These are phyloP conservation scores for Leuciscus idus DNA, from an alignment of 2,113 vertebrate genomes.

Conservation along the genomic window DNA sequence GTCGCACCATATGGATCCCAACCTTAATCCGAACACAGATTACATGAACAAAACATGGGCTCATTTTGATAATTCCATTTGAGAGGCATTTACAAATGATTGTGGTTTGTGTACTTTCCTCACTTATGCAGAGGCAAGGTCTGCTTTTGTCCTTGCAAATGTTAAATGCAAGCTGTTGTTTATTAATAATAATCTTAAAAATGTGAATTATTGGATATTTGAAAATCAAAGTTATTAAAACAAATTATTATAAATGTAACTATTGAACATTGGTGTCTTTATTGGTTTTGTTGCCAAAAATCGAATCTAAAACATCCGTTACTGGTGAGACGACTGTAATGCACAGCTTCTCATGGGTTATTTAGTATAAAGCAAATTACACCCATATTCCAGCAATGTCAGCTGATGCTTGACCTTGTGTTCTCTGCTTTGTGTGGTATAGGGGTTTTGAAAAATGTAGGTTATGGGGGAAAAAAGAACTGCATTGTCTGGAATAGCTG, in stretches of 20 bases:
- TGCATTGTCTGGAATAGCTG: conserved; percentile 25
- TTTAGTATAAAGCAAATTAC: background rate
- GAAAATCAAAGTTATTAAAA: background rate
- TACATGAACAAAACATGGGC: conserved; percentile 12
- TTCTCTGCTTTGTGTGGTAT: conserved; percentile 3
- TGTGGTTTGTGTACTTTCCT: background rate
- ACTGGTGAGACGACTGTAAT: background rate
- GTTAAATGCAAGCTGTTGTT: background rate
- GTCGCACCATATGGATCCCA: background rate
- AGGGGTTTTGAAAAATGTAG: background rate
- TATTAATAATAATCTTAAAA: background rate
- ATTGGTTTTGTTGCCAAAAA: too few species aligned
- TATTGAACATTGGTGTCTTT: too few species aligned
- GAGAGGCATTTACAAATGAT: background rate
- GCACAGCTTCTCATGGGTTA: background rate
- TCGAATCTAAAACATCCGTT: background rate
- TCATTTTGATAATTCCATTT: conserved; percentile 16
- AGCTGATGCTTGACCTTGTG: background rate
- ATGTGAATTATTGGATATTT: background rate
- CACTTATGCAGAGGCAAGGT: background rate
- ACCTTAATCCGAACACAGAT: conserved; percentile 30
- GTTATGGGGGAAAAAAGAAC: background rate
- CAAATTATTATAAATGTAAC: background rate
- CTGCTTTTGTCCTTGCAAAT: background rate
- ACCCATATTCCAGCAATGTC: background rate